Base-by-base conservation (phyloP, 2,888 invertebrate species). In the Cynaeus angustus region DNA sequence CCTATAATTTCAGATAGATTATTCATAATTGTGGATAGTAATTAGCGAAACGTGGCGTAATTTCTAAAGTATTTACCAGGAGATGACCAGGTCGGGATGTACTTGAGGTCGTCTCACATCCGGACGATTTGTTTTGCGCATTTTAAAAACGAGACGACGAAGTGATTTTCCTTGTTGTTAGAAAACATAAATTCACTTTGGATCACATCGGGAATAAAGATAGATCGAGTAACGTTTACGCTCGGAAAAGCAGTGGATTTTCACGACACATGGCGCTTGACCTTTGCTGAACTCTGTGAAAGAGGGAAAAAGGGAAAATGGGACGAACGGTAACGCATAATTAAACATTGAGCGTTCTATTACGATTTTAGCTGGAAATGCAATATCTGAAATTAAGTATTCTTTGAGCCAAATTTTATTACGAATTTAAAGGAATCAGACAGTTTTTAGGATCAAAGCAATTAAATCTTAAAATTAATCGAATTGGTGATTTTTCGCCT, bases 1-100 rank as follows among this genome's bases (percentile, higher is more conserved):
- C 75, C 72, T 73, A 70, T 71, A 72, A 75, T 71, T 65, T 69
- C 55, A 66, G 37, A 56, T 43, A 67, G 66, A 72, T 71, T 73
- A 73, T 70, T 75, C 71, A 71, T 72, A 67, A 71, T 68, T 72
- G 70, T 68, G 69, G 68, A 50, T 71, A 66, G 69, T 67, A 70
- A 74, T 73, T 72, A 72, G 61, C 65, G 50, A 72, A 72, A 68
- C 65, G 62, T 58, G 72, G 56, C 58, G 66, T 66, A 70, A 72
- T 70, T 66, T 45, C 48, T 56, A 38, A 66, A 66, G 45, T 66
- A 66, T 66, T 66, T 46, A 37, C 37, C 56, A 56, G 38, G 56
- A 56, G 46, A 56, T 56, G 46, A 16, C 56, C 53, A 21, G 30
- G 52, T 37, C 62, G 50, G 38, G 62, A 62, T 62, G 62, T 46